Percentiles rank a stretch among this genome's conserved stretches.
Conservation (phyloP, 2,113 vertebrate genomes). For the Illadopsis cleaveri region DNA sequence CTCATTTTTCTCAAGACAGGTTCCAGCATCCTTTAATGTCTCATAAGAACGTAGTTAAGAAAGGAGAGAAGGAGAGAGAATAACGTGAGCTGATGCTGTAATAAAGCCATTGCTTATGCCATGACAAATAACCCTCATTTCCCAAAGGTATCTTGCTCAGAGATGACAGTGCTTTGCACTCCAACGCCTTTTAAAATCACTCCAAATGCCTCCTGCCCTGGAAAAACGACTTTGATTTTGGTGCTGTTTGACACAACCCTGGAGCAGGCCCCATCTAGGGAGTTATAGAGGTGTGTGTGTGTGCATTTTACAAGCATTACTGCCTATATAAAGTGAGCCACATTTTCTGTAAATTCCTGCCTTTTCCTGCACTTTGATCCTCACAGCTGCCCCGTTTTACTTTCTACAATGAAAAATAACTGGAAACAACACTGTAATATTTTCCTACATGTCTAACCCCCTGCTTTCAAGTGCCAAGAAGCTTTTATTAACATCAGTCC, state of each 20-base stretch:
- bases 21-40: background rate
- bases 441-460: background rate
- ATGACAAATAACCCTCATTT: background rate
- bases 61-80: background rate
- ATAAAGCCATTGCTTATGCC: background rate
- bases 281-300: background rate
- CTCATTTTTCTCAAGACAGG: background rate
- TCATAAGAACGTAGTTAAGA: background rate
- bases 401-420: background rate
- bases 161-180: background rate
- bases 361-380: background rate
- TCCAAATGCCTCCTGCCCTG: background rate
- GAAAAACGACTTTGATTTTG: background rate
- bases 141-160: background rate
- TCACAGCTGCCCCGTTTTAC: background rate
- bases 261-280: background rate
- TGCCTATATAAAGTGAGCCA: background rate
- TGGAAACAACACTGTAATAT: background rate
- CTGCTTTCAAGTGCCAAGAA: conserved; percentile 75
- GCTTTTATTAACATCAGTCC: conserved; percentile 86
- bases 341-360: background rate
- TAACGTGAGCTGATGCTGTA: background rate
- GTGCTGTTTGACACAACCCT: background rate
- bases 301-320: background rate
- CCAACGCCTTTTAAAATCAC: background rate